Evolutionary conservation across 2,113 vertebrate genomes (phyloP).

Genomic region (Jaculus jaculus): DNA sequence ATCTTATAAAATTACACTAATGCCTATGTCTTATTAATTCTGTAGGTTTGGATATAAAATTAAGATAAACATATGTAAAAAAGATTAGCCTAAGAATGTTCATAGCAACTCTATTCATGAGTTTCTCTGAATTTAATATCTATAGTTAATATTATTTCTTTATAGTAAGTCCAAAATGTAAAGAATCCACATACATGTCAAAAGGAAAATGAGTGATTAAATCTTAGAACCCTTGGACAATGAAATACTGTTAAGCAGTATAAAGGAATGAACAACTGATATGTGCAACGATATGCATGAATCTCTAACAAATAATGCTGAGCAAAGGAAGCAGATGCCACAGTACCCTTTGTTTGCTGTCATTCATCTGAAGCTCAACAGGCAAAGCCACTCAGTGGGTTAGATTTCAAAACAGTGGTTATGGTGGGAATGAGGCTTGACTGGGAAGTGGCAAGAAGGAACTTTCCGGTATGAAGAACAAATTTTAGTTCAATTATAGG

Average conservation of each 20-base stretch:
- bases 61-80: not conserved
- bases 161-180: not conserved
- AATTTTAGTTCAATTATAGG: not conserved
- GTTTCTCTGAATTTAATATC: not conserved
- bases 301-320: not conserved
- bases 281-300: not conserved
- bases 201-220: not conserved
- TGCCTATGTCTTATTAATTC: not conserved
- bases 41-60: not conserved
- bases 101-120: not conserved
- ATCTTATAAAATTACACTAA: not conserved
- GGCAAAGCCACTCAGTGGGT: not conserved
- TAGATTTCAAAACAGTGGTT: not conserved
- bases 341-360: not conserved
- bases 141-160: not conserved
- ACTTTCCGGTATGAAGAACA: not conserved
- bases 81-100: not conserved
- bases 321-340: not conserved
- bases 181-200: not conserved
- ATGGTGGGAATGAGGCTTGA: not conserved
- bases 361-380: not conserved
- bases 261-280: not conserved
- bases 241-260: not conserved
- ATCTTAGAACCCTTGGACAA: not conserved
- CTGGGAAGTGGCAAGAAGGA: not conserved